These are phyloP conservation scores for Sinella curviseta DNA, from an alignment of 1,140 invertebrate genomes.

Conservation along the genomic window DNA sequence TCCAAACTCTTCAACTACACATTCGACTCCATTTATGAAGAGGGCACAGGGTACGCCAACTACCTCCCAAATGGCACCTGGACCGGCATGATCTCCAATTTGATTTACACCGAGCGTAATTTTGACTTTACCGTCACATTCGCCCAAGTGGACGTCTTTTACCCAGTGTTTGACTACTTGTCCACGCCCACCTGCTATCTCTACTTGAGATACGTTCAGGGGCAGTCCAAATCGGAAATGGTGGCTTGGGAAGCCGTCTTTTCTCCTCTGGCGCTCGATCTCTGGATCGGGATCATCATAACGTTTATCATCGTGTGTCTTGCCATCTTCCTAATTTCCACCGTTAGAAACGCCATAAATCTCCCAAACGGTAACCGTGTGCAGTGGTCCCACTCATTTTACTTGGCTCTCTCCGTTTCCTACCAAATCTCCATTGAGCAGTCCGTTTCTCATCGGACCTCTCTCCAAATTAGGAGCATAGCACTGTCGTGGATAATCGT, in stretches of 20 bases:
- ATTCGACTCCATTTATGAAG: neutral
- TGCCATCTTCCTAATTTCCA: neutral
- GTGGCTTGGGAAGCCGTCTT: neutral
- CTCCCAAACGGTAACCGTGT: neutral
- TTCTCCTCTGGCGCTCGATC: neutral
- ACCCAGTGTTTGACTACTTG: neutral
- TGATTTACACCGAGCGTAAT: slow-evolving; percentile 29
- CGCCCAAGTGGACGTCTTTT: neutral
- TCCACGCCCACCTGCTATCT: neutral
- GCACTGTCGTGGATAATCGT: too few relatives aligned
- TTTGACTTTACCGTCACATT: slow-evolving; percentile 6
- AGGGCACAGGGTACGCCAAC: neutral
- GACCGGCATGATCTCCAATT: slow-evolving; percentile 24
- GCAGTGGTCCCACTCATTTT: too few relatives aligned
- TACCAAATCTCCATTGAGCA: too few relatives aligned
- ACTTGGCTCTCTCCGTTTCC: too few relatives aligned
- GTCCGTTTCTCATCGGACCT: too few relatives aligned
- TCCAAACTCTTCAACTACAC: slow-evolving; percentile 12
- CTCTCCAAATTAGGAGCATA: too few relatives aligned
- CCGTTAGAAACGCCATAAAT: neutral
- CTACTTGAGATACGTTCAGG: neutral
- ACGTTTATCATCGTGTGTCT: neutral
- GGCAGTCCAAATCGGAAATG: neutral
- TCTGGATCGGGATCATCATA: neutral
- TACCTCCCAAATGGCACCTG: slow-evolving; percentile 30